phyloP scores from a whole-genome alignment of 2,888 invertebrate genomes.

The Buathra laborator region DNA sequence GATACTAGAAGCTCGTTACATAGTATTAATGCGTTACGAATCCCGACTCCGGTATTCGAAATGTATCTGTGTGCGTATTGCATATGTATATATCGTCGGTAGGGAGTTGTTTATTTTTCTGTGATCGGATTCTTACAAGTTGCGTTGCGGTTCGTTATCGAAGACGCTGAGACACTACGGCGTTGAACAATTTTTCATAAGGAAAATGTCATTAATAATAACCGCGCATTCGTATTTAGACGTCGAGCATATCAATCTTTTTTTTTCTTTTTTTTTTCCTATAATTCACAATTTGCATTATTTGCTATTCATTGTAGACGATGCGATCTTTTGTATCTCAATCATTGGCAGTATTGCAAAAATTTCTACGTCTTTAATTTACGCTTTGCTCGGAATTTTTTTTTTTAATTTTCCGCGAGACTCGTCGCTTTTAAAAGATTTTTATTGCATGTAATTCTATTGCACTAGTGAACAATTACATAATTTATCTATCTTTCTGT shows the following conservation, averaged over 20 bases:
- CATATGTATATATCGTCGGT: background rate
- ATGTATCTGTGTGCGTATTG: background rate
- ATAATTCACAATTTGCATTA: constrained; percentile 1
- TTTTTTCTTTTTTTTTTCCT: background rate
- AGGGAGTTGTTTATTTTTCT: constrained; percentile 6
- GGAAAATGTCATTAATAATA: background rate
- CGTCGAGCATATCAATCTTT: background rate
- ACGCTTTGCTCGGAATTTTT: background rate
- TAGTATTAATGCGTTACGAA: constrained; percentile 14
- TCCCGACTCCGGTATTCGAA: background rate
- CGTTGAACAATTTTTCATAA: background rate
- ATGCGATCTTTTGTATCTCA: background rate
- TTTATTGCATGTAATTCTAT: too few species aligned
- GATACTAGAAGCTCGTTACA: constrained; percentile 38
- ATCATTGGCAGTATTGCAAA: background rate
- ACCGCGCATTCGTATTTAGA: background rate
- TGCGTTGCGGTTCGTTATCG: background rate
- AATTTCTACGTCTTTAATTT: background rate
- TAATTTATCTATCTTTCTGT: too few species aligned
- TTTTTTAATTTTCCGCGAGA: background rate
- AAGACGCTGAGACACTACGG: background rate
- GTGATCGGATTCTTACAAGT: background rate
- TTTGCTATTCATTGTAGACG: background rate
- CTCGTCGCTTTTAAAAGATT: too few species aligned
- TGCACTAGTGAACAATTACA: too few species aligned